Evolutionary conservation across 2,888 invertebrate genomes (phyloP).

Genomic region (Parnassius apollo): DNA sequence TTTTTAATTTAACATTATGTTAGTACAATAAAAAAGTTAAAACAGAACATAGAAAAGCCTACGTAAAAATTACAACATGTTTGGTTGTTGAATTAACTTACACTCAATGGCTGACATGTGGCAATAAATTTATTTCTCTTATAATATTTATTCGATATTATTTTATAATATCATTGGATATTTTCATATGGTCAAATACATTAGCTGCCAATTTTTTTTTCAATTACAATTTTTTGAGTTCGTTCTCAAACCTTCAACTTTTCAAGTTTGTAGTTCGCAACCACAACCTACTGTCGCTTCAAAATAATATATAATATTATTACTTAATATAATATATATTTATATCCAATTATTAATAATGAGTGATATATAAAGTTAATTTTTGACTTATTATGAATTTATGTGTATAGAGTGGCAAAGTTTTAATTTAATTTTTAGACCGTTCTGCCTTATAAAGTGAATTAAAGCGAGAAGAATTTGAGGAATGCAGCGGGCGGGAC

Average conservation of each 20-base stretch:
- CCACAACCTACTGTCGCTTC: no score
- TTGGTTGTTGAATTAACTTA: no score
- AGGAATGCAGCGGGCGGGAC: conserved; percentile 94
- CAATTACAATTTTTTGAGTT: neutral
- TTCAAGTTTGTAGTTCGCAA: neutral
- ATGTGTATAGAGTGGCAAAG: neutral
- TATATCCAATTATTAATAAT: neutral
- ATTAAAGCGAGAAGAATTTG: conserved; percentile 93
- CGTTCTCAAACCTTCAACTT: no score
- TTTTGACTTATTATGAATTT: conserved; percentile 3
- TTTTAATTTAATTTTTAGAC: conserved; percentile 19
- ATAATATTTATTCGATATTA: no score
- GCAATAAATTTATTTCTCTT: no score
- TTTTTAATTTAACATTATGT: neutral
- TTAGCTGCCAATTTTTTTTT: conserved; percentile 19
- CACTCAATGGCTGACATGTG: no score
- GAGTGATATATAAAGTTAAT: conserved; percentile 1
- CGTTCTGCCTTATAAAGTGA: conserved; percentile 2
- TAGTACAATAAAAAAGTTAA: neutral
- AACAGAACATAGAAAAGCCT: neutral
- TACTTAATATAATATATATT: neutral
- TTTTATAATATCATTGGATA: neutral
- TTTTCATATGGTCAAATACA: neutral
- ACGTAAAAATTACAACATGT: neutral
- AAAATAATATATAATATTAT: no score